A percentile compares a stretch with the other conserved stretches of the same genome.
Conservation (phyloP, 2,113 vertebrate species). For the Rhagologus leucostigma region DNA sequence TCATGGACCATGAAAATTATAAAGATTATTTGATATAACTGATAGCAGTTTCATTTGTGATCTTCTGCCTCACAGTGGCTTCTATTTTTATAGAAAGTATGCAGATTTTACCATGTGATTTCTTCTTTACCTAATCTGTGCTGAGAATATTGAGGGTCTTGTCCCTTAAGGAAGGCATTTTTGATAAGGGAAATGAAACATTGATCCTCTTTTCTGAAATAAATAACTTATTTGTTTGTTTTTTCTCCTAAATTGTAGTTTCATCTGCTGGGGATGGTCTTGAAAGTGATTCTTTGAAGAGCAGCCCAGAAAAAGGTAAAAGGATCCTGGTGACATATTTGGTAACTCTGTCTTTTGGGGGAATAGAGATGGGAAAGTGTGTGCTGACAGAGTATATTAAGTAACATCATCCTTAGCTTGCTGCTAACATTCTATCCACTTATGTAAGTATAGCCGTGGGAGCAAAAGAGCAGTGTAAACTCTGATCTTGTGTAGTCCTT, state of each 20-base stretch:
- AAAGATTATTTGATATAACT: background rate
- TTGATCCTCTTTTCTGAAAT: background rate
- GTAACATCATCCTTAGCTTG: fast-evolving
- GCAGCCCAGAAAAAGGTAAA: conserved; percentile 89
- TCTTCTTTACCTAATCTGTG: background rate
- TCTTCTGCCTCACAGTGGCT: background rate
- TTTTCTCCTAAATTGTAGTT: conserved; percentile 53
- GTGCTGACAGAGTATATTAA: background rate
- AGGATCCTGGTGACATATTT: background rate
- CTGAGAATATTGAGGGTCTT: background rate
- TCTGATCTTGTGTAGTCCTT: background rate
- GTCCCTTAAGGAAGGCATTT: background rate
- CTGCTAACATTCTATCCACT: background rate
- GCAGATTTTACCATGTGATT: background rate
- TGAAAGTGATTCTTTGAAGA: conserved; percentile 78
- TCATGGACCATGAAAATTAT: fast-evolving
- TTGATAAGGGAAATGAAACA: background rate
- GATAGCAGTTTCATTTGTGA: background rate
- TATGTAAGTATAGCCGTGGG: background rate
- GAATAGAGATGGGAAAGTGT: background rate
- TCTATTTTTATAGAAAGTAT: background rate
- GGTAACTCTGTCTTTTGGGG: background rate
- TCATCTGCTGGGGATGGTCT: conserved; percentile 57
- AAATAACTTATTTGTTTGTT: background rate
- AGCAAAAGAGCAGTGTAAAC: background rate